A percentile compares a stretch with the other conserved stretches of the same genome.
phyloP scores from a whole-genome alignment of 2,113 vertebrate genomes.

The Benitochromis conjunctus region DNA sequence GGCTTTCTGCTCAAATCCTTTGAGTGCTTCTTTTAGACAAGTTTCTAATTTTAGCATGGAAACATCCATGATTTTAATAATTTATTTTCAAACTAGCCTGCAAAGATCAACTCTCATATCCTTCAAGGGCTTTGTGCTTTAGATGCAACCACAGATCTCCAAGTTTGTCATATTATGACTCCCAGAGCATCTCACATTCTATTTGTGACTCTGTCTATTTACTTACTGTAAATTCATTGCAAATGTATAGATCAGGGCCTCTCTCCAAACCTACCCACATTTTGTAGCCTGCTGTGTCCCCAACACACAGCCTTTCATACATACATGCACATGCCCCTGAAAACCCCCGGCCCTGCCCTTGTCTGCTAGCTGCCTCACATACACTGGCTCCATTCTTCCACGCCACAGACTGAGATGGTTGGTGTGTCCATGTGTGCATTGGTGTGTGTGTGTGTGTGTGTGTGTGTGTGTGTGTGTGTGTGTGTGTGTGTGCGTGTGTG shows the following conservation, averaged over 20 bases:
- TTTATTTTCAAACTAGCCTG: constrained; percentile 47
- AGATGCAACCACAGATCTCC: constrained; percentile 42
- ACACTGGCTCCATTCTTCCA: constrained; percentile 74
- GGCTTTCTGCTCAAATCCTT: constrained; percentile 14
- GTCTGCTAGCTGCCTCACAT: constrained; percentile 54
- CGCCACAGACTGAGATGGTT: constrained; percentile 40
- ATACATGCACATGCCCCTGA: constrained; percentile 7
- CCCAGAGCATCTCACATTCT: constrained; percentile 59
- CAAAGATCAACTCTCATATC: constrained; percentile 35
- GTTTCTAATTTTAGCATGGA: constrained; percentile 61
- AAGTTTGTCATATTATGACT: constrained; percentile 39
- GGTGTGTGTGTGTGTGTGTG: constrained; percentile 24
- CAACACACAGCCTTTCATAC: constrained; percentile 6
- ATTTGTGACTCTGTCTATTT: constrained; percentile 75
- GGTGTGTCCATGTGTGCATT: constrained; percentile 33
- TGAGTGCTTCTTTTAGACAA: constrained; percentile 48
- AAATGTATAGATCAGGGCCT: constrained; percentile 51
- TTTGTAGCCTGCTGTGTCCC: constrained; percentile 30
- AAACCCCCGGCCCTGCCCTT: constrained; percentile 64
- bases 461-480: constrained; percentile 22
- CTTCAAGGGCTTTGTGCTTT: constrained; percentile 23
- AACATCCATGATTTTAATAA: constrained; percentile 54
- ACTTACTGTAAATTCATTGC: constrained; percentile 62
- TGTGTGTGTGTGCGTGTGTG: constrained; percentile 33
- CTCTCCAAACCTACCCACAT: constrained; percentile 62